Percentiles rank a stretch among this genome's conserved stretches.
phyloP scores from a whole-genome alignment of 2,888 invertebrate species.

The Aleiodes alternator region DNA sequence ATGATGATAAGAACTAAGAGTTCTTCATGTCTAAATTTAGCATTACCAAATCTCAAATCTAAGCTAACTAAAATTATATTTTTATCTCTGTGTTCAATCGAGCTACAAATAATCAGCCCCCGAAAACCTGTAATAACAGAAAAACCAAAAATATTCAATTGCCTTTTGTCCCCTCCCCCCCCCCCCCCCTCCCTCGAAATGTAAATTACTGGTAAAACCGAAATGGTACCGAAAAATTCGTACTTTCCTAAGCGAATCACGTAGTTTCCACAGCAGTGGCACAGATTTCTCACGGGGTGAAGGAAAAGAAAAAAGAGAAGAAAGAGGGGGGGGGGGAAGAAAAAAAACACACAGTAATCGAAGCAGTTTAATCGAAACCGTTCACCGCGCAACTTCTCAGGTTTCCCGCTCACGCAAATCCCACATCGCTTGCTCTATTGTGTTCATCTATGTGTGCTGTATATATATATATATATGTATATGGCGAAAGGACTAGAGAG shows the following conservation, averaged over 20 bases:
- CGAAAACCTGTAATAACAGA: not conserved
- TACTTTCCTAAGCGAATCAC: slow-evolving; percentile 24
- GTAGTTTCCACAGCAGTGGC: slow-evolving; percentile 16
- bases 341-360: slow-evolving; percentile 42
- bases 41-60: too few species aligned
- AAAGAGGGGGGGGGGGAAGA: too few species aligned
- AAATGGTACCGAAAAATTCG: slow-evolving; percentile 20
- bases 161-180: too few species aligned
- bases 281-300: slow-evolving; percentile 7
- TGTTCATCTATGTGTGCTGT: slow-evolving; percentile 22
- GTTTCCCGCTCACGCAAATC: slow-evolving; percentile 42
- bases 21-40: too few species aligned
- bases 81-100: too few species aligned
- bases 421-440: slow-evolving; percentile 22
- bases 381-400: slow-evolving; percentile 37
- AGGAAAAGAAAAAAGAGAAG: not conserved
- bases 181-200: not conserved
- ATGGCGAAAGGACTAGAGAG: not conserved
- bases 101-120: not conserved
- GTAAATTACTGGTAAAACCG: not conserved
- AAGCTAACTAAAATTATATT: too few species aligned
- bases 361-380: slow-evolving; percentile 45
- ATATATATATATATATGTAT: too few species aligned
- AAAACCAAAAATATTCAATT: slow-evolving; percentile 5
- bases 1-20: too few species aligned